Evolutionary conservation across 2,797 vertebrate species (phyloP).

Genomic region (Brachyrhaphis roseni): DNA sequence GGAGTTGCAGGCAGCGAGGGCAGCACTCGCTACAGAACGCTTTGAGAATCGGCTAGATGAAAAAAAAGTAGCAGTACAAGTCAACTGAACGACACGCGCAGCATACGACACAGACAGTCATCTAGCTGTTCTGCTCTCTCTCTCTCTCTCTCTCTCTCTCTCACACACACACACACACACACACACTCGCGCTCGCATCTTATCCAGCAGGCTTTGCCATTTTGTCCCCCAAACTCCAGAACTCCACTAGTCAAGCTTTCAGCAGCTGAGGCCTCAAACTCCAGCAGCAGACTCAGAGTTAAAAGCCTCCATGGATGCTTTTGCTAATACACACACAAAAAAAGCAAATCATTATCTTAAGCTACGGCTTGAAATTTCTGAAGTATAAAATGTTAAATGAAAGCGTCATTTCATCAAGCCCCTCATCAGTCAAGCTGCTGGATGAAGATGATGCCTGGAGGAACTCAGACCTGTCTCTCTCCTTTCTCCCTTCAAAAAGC

Average conservation of each 20-base stretch:
- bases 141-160: not conserved
- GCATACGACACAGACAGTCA: constrained; percentile 48
- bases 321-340: not conserved
- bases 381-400: not conserved
- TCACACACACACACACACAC: too few relatives aligned
- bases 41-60: constrained; percentile 7
- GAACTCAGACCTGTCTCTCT: not conserved
- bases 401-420: not conserved
- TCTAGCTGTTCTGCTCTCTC: not conserved
- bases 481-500: not conserved
- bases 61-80: constrained; percentile 4
- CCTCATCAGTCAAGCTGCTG: not conserved
- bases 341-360: not conserved
- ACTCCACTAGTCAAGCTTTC: not conserved
- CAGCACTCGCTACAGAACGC: constrained; percentile 32
- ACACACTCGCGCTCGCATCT: not conserved
- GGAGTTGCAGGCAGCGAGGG: constrained; percentile 50
- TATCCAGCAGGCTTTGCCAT: not conserved
- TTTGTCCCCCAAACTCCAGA: not conserved
- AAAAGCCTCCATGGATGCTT: not conserved
- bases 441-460: not conserved
- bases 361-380: not conserved
- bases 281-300: not conserved
- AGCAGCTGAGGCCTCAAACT: not conserved
- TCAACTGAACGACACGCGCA: constrained; percentile 26